These are phyloP conservation scores for Metopia argyrocephala DNA, from an alignment of 2,888 invertebrate genomes.

Conservation along the genomic window DNA sequence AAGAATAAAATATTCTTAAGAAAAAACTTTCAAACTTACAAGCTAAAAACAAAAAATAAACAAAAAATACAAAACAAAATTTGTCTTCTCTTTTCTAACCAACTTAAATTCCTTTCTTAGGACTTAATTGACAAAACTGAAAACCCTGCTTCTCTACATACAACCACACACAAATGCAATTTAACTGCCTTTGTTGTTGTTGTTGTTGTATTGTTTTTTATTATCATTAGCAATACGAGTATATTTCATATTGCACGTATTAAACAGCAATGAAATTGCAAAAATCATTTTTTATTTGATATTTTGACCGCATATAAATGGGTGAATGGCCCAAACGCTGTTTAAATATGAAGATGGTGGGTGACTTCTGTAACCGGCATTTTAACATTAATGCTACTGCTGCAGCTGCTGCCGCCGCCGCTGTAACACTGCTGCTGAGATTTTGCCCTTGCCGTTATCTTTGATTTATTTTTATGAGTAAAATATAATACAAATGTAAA, in stretches of 20 bases:
- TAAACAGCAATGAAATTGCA: not conserved
- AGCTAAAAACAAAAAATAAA: no score
- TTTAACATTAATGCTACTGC: not conserved
- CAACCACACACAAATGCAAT: not conserved
- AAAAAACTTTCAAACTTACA: no score
- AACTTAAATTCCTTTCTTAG: no score
- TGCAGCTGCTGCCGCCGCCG: not conserved
- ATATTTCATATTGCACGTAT: not conserved
- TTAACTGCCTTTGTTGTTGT: not conserved
- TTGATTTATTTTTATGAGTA: not conserved
- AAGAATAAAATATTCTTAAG: no score
- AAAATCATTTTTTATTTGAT: not conserved
- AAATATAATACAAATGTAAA: slow-evolving; percentile 6
- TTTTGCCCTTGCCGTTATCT: not conserved
- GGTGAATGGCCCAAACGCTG: slow-evolving; percentile 1
- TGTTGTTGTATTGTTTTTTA: not conserved
- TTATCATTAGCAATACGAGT: not conserved
- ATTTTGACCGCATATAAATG: not conserved
- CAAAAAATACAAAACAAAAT: no score
- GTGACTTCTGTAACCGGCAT: slow-evolving; percentile 10
- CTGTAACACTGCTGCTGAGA: not conserved
- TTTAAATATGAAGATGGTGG: slow-evolving; percentile 14
- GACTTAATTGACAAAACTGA: no score
- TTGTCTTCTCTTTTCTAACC: no score
- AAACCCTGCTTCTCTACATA: no score